Conservation (phyloP, 1,140 invertebrate genomes). For the Wiebesia pumilae region DNA sequence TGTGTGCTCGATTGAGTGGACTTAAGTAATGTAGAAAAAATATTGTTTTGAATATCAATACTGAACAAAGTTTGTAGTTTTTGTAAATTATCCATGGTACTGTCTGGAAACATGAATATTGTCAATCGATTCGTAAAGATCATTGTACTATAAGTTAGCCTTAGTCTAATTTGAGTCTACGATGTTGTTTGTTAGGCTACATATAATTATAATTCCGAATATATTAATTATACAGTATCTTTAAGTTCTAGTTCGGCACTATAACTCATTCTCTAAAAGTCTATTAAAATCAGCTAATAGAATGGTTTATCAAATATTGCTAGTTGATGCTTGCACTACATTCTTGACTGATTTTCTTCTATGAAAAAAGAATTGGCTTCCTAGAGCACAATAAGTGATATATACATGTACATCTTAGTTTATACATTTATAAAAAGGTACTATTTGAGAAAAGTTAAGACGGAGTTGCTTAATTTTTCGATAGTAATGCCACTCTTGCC, state of each 20-base stretch:
- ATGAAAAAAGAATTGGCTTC: no score
- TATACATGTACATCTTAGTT: no score
- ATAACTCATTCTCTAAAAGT: background rate
- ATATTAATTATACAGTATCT: slow-evolving; percentile 4
- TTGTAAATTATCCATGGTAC: background rate
- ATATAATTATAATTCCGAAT: slow-evolving; percentile 1
- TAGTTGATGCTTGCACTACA: background rate
- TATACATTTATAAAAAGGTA: no score
- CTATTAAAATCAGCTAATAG: background rate
- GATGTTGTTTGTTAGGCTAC: background rate
- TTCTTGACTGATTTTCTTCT: no score
- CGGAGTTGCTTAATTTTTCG: no score
- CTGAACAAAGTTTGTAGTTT: background rate
- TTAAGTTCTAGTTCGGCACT: background rate
- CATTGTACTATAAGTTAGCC: background rate
- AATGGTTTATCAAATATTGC: background rate
- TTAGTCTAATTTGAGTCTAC: background rate
- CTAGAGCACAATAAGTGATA: no score
- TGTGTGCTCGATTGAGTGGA: background rate
- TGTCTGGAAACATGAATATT: background rate
- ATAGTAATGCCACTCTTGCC: no score
- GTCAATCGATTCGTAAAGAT: slow-evolving; percentile 15
- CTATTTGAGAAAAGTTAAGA: no score
- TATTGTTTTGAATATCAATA: background rate
- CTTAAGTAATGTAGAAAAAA: background rate